phyloP scores from a whole-genome alignment of 1,140 invertebrate species.

The Bombus fervidus region DNA sequence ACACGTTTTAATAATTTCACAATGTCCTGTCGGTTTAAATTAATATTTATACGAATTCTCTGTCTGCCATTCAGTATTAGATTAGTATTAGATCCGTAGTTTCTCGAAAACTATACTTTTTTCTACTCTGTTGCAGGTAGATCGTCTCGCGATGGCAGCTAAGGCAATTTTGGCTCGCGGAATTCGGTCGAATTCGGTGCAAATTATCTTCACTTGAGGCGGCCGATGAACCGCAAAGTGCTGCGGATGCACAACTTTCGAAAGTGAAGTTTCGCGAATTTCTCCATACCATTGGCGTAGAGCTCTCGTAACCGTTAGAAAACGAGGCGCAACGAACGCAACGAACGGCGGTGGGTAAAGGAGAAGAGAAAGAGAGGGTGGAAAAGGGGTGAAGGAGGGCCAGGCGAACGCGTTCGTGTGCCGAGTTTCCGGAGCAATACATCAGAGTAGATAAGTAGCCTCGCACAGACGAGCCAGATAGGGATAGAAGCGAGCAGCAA shows the following conservation, averaged over 20 bases:
- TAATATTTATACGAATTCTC: too few species aligned
- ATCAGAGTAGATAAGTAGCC: conserved; percentile 64
- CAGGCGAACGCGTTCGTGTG: conserved; percentile 36
- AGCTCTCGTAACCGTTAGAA: conserved; percentile 53
- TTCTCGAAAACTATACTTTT: too few species aligned
- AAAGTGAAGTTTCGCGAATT: conserved; percentile 67
- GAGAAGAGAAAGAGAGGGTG: background rate
- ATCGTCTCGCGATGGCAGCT: background rate
- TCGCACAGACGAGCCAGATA: conserved; percentile 46
- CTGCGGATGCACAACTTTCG: conserved; percentile 60
- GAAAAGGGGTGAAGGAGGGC: background rate
- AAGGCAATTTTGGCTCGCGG: background rate
- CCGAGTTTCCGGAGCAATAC: conserved; percentile 65
- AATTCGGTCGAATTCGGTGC: conserved; percentile 55
- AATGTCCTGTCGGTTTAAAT: too few species aligned
- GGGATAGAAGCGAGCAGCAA: conserved; percentile 42
- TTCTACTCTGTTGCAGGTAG: too few species aligned
- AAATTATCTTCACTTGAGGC: conserved; percentile 62
- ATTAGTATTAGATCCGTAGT: too few species aligned
- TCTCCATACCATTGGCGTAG: conserved; percentile 55
- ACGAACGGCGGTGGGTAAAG: background rate
- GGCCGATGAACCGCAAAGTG: conserved; percentile 65
- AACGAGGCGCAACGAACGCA: conserved; percentile 43
- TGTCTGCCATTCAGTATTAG: too few species aligned
- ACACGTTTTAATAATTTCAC: too few species aligned